phyloP scores from a whole-genome alignment of 2,888 invertebrate species.

The Zelleria hepariella region DNA sequence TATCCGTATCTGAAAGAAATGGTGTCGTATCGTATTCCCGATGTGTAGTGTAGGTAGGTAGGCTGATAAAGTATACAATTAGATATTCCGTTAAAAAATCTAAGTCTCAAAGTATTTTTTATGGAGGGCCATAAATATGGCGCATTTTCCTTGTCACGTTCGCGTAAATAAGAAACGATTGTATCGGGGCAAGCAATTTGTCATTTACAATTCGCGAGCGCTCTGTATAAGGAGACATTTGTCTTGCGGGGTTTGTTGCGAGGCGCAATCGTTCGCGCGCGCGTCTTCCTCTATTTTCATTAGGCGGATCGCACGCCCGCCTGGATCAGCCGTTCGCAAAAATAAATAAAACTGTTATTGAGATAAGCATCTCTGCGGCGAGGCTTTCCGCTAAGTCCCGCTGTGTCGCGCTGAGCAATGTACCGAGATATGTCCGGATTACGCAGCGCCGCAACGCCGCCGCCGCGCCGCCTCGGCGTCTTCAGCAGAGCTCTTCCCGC shows the following conservation, averaged over 20 bases:
- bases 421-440: slow-evolving; percentile 69
- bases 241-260: slow-evolving; percentile 10
- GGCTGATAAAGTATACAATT: no score
- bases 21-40: no score
- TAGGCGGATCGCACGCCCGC: slow-evolving; percentile 42
- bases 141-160: not conserved
- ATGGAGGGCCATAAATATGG: not conserved
- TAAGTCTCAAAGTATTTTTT: not conserved
- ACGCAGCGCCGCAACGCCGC: slow-evolving; percentile 39
- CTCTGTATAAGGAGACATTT: slow-evolving; percentile 1
- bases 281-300: slow-evolving; percentile 60
- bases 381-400: slow-evolving; percentile 68
- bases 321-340: slow-evolving; percentile 65
- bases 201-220: slow-evolving; percentile 20
- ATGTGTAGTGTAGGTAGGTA: no score
- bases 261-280: slow-evolving; percentile 26
- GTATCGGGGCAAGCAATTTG: slow-evolving; percentile 15
- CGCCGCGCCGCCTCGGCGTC: slow-evolving; percentile 25
- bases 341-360: slow-evolving; percentile 73
- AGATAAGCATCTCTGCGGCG: slow-evolving; percentile 68
- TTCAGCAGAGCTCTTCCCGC: slow-evolving; percentile 34
- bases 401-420: slow-evolving; percentile 68
- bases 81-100: not conserved
- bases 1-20: no score
- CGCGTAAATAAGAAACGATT: slow-evolving; percentile 7